Evolutionary conservation across 2,113 vertebrate species (phyloP), one percentile per base, ranked within the genome.

Genomic region (Psilopsiagon aurifrons): DNA sequence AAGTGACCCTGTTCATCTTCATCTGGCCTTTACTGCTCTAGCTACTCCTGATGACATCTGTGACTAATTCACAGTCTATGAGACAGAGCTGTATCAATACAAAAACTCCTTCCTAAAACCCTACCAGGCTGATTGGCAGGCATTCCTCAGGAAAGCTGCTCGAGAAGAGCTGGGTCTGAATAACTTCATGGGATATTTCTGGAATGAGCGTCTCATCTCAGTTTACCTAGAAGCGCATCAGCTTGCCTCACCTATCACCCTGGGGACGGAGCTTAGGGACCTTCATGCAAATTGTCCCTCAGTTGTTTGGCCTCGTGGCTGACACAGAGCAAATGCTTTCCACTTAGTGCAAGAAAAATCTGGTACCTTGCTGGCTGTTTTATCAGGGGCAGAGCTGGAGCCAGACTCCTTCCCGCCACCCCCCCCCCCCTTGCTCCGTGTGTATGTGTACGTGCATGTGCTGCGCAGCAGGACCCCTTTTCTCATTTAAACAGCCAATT

Each of bases 401-500:
- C 76, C 87, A 24, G 91, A 33, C 91, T 81, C 68, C 86, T 78
- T 93, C 74, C 77, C 24, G 49, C 76, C 57, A 47, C 70, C 49
- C 77, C 57, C 51, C 70, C 49, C 77, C 66, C 59, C 46, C 71
- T 60, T 8, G 23, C 87, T 57, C 2, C 3, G 1, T 24, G 73
- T 51, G 79, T 76, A 39, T 76, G 43, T 52, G 66, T 63, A 75
- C 8, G 9, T 79, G 44, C 83, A 70, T 91, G 80, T 66, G 87
- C 86, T 71, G 96, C 97, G 10, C 96, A 97, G 97, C 92, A 80
- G 97, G 97, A 94, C 93, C 55, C 49, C 82, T 95, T 97, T 94
- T 92, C 91, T 98, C 97, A 93, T 98, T 98, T 97, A 98, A 98
- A 98, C 97, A 98, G 97, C 85, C 96, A 98, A 97, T 98, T 98